Base-by-base conservation (phyloP, 2,888 invertebrate genomes). In the Stenodera caucasica region DNA sequence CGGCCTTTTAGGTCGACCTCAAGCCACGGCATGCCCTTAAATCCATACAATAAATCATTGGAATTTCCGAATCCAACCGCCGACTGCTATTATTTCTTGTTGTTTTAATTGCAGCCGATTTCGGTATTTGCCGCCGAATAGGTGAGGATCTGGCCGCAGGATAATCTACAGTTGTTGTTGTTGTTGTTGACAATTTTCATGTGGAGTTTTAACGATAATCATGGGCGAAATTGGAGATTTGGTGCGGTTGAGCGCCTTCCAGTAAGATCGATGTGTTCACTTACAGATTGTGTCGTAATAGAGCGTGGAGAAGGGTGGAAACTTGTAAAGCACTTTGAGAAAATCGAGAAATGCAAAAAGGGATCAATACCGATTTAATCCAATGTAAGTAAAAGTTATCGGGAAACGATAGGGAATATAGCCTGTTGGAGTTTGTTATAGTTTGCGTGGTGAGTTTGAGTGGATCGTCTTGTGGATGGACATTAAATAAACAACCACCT, bases 11-110 rank as follows among this genome's bases (percentile, higher is more conserved):
- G 71, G 72, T 68, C 67, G 60, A 63, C 73, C 73, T 60, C 71
- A 72, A 74, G 71, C 76, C 75, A 71, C 74, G 70, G 70, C 72
- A 73, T 72, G 72, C 75, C 72, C 72, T 63, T 72, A 68, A 66
- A 63, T 58, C 67, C 67, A 53, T 9, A 61, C 71, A 68, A 76
- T 76, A 73, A 74, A 76, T 76, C 71, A 70, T 69, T 70, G 66
- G 70, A 69, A 69, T 67, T 72, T 60, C 71, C 63, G 70, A 71
- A 72, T 72, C 67, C 71, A 66, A 68, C 65, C 68, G 52, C 65
- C 65, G 64, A 68, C 66, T 63, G 18, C 58, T 49, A 53, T 57
- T 50, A 57, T 40, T 9, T 40, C 40, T 18, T 57, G 62, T 63
- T 66, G 64, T 68, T 67, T 68, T 68, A 64, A 67, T 65, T 68